A percentile compares a stretch with the other conserved stretches of the same genome.
These are phyloP conservation scores for Pseudomugil gertrudae DNA, from an alignment of 2,797 vertebrate genomes.

Conservation along the genomic window DNA sequence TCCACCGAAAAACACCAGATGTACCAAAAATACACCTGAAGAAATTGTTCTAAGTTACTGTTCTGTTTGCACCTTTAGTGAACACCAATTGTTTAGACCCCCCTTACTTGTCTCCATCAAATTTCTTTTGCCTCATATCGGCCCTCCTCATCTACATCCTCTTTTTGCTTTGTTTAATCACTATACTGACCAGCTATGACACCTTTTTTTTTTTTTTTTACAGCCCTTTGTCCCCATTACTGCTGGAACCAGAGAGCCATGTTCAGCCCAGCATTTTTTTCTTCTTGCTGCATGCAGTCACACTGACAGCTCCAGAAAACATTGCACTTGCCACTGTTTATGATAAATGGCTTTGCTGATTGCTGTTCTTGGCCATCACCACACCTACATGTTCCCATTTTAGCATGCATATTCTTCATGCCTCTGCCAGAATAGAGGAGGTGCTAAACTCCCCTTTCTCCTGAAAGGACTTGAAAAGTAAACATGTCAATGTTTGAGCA, in stretches of 20 bases:
- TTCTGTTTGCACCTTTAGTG: not conserved
- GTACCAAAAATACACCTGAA: not conserved
- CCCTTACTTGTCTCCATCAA: not conserved
- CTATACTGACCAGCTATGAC: conserved; percentile 67
- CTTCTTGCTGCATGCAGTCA: conserved; percentile 39
- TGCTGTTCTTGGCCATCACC: conserved; percentile 59
- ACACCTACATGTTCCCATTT: conserved; percentile 60
- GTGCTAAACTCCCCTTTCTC: conserved; percentile 20
- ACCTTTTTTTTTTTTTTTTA: conserved; percentile 58
- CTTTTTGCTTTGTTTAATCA: conserved; percentile 71
- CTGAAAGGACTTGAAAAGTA: not conserved
- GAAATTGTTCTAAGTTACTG: not conserved
- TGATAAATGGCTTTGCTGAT: conserved; percentile 77
- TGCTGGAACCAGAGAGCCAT: conserved; percentile 62
- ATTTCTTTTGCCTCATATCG: not conserved
- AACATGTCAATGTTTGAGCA: conserved; percentile 4
- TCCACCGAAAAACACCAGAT: not conserved
- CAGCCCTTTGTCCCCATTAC: conserved; percentile 44
- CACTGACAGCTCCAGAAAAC: conserved; percentile 59
- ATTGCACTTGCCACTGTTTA: conserved; percentile 59
- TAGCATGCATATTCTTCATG: conserved; percentile 49
- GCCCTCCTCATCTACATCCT: conserved; percentile 47
- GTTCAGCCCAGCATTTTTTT: conserved; percentile 54
- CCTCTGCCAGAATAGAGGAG: conserved; percentile 26
- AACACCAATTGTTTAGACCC: not conserved